phyloP scores from a whole-genome alignment of 2,888 invertebrate species.

The Rhorus exstirpatorius region DNA sequence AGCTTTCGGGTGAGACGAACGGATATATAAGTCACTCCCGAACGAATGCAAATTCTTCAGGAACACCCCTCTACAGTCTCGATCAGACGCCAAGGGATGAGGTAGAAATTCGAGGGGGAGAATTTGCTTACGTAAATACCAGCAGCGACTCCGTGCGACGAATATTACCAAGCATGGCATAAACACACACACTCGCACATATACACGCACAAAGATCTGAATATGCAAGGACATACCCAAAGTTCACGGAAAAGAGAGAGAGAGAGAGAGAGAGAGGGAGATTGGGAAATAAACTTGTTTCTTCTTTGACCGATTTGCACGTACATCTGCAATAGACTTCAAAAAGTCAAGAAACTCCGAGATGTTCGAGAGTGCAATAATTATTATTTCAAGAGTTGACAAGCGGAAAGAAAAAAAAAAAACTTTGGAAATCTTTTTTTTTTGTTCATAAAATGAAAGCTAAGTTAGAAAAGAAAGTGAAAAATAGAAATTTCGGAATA shows the following conservation, averaged over 20 bases:
- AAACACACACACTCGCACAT: conserved; percentile 31
- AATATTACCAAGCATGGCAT: conserved; percentile 51
- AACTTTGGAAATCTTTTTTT: conserved; percentile 6
- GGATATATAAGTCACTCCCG: conserved; percentile 77
- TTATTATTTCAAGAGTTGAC: conserved; percentile 32
- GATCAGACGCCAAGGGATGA: conserved; percentile 47
- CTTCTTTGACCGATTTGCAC: conserved; percentile 45
- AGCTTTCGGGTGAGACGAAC: conserved; percentile 77
- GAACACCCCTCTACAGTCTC: conserved; percentile 62
- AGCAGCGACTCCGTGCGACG: conserved; percentile 58
- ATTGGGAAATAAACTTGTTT: conserved; percentile 49
- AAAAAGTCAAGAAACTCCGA: conserved; percentile 37
- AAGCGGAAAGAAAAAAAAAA: neutral
- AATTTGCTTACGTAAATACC: conserved; percentile 81
- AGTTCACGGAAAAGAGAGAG: conserved; percentile 25
- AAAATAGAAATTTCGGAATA: neutral
- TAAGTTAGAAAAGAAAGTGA: too few relatives aligned
- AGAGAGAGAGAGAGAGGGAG: neutral
- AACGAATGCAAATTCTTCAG: conserved; percentile 81
- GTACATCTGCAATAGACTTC: conserved; percentile 33
- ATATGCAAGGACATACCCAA: conserved; percentile 20
- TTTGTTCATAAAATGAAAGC: neutral
- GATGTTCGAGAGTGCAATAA: conserved; percentile 44
- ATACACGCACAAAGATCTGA: conserved; percentile 3
- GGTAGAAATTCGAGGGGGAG: conserved; percentile 65